Evolutionary conservation across 2,888 invertebrate species (phyloP).

Genomic region (Melanotus villosus): DNA sequence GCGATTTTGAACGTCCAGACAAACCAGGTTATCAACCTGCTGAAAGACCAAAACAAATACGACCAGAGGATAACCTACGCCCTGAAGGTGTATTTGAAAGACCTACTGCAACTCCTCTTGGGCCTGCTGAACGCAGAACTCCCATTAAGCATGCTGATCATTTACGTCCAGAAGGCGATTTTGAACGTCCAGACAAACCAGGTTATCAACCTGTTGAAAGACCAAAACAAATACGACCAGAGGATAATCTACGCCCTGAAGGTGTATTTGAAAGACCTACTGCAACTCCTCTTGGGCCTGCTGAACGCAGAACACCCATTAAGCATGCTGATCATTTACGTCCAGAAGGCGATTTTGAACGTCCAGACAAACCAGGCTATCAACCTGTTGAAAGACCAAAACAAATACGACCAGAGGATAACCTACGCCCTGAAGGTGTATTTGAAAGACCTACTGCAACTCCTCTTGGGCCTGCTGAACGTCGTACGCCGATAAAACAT

Average conservation of each 20-base stretch:
- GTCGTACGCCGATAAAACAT: conserved; percentile 63
- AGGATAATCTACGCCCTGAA: conserved; percentile 70
- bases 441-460: conserved; percentile 61
- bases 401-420: conserved; percentile 69
- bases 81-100: conserved; percentile 71
- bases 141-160: conserved; percentile 69
- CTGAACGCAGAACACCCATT: conserved; percentile 64
- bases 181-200: conserved; percentile 59
- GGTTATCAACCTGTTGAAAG: conserved; percentile 63
- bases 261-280: conserved; percentile 66
- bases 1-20: conserved; percentile 67
- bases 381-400: conserved; percentile 66
- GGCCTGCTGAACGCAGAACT: conserved; percentile 64
- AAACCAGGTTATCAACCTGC: conserved; percentile 58
- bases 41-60: conserved; percentile 65
- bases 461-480: conserved; percentile 63
- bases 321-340: conserved; percentile 66
- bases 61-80: conserved; percentile 73
- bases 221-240: conserved; percentile 65
- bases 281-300: conserved; percentile 56
- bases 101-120: conserved; percentile 58
- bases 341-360: conserved; percentile 67
- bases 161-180: conserved; percentile 69
- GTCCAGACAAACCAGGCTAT: conserved; percentile 62
- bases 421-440: conserved; percentile 70